phyloP scores from a whole-genome alignment of 2,888 invertebrate species.

The Phorcus lineatus region DNA sequence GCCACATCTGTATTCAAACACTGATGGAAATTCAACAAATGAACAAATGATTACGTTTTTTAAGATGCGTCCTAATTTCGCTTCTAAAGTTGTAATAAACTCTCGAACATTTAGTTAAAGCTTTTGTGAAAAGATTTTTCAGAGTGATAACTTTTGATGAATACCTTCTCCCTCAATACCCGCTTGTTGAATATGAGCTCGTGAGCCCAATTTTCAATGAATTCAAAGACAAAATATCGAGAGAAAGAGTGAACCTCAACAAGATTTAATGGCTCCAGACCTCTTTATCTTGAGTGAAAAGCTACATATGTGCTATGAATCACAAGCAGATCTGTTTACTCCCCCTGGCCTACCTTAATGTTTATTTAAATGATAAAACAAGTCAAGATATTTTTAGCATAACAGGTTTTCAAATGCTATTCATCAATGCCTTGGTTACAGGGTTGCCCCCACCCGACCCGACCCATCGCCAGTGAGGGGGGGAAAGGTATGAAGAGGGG shows the following conservation, averaged over 20 bases:
- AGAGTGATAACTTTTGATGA: too few species aligned
- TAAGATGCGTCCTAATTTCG: too few species aligned
- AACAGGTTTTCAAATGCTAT: conserved; percentile 17
- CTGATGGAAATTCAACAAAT: too few species aligned
- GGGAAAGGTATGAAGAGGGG: too few species aligned
- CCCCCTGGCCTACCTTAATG: conserved; percentile 9
- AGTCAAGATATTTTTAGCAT: conserved; percentile 20
- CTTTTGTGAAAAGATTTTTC: too few species aligned
- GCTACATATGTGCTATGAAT: conserved; percentile 12
- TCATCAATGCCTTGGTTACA: background rate
- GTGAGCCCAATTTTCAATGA: background rate
- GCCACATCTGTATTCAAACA: too few species aligned
- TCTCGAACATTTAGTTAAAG: too few species aligned
- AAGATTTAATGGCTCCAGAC: conserved; percentile 2
- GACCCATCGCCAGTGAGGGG: background rate
- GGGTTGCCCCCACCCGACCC: background rate
- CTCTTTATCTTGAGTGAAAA: conserved; percentile 7
- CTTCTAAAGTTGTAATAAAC: too few species aligned
- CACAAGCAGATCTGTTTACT: background rate
- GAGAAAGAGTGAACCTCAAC: background rate
- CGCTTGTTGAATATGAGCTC: too few species aligned
- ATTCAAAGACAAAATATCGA: background rate
- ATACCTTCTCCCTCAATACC: too few species aligned
- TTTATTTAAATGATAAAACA: conserved; percentile 25
- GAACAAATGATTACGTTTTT: too few species aligned